Evolutionary conservation across 1,140 invertebrate species (phyloP).

Genomic region (Muscidifurax raptorellus): DNA sequence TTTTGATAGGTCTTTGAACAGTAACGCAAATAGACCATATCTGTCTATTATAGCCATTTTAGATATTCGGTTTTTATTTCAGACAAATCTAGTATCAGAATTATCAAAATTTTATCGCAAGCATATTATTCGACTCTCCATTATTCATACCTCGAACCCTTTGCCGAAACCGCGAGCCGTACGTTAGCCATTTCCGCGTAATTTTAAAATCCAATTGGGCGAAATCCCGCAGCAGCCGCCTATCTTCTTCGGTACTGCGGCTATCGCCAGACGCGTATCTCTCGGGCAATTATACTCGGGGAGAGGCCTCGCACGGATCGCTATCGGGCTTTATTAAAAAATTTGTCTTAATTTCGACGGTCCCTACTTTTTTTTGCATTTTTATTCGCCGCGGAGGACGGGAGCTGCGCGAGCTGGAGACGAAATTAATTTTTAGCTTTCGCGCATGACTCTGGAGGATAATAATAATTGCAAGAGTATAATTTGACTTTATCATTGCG

Average conservation of each 20-base stretch:
- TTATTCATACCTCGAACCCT: conserved; percentile 18
- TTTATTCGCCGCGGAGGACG: conserved; percentile 59
- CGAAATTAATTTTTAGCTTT: conserved; percentile 46
- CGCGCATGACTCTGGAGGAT: background rate
- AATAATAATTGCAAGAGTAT: background rate
- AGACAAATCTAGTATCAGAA: background rate
- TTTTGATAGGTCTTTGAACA: too few relatives aligned
- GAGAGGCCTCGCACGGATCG: conserved; percentile 49
- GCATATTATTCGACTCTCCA: background rate
- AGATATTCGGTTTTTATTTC: too few relatives aligned
- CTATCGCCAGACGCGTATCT: conserved; percentile 15
- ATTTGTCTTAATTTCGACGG: conserved; percentile 65
- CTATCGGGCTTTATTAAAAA: conserved; percentile 65
- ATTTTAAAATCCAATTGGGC: conserved; percentile 47
- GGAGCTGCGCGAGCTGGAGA: conserved; percentile 29
- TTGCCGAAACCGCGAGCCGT: conserved; percentile 1
- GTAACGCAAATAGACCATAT: too few relatives aligned
- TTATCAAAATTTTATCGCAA: conserved; percentile 8
- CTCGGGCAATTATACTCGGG: conserved; percentile 37
- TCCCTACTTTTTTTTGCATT: conserved; percentile 45
- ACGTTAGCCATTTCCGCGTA: conserved; percentile 9
- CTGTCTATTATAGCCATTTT: too few relatives aligned
- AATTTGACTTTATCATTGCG: too few relatives aligned
- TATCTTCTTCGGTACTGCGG: conserved; percentile 23
- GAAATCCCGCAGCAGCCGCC: background rate